These are phyloP conservation scores for Sciurus vulgaris DNA, from an alignment of 2,797 vertebrate genomes.

Conservation along the genomic window DNA sequence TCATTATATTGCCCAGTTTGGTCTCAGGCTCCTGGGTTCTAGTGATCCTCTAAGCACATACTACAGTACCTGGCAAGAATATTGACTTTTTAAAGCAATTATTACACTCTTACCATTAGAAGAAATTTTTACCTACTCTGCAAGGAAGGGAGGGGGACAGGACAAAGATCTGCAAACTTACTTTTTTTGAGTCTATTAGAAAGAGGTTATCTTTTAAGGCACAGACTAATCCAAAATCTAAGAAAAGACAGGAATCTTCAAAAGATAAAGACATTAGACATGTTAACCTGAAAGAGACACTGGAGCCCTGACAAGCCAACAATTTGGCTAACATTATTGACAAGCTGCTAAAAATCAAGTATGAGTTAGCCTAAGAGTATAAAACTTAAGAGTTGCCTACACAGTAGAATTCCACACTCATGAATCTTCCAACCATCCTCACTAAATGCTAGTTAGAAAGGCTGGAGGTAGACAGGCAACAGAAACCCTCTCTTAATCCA, in stretches of 20 bases:
- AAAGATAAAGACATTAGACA: background rate
- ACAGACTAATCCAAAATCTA: constrained; percentile 4
- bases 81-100: background rate
- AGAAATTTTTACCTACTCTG: background rate
- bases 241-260: background rate
- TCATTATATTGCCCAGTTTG: background rate
- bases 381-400: background rate
- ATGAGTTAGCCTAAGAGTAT: background rate
- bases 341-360: background rate
- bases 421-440: background rate
- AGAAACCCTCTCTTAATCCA: background rate
- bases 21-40: background rate
- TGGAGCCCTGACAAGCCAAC: background rate
- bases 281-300: background rate
- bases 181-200: background rate
- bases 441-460: background rate
- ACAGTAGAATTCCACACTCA: background rate
- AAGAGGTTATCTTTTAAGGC: background rate
- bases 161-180: background rate
- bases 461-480: background rate
- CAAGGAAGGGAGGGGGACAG: background rate
- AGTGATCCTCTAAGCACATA: background rate
- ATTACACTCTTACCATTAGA: background rate
- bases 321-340: background rate
- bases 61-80: background rate